Base-by-base conservation (phyloP, 2,113 vertebrate genomes). In the Uropsilus gracilis region DNA sequence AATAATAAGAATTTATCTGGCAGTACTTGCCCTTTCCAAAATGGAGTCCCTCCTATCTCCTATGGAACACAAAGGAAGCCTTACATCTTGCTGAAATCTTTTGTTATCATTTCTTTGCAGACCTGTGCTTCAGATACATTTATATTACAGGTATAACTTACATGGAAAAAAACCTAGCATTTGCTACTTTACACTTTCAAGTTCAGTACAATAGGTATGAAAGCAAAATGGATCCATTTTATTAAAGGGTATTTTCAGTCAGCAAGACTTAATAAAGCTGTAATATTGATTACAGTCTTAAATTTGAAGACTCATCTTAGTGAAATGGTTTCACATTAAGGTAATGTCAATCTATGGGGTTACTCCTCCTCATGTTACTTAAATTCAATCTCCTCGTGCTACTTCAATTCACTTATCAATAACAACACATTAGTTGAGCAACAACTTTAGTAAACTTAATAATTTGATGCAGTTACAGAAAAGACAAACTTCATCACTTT, bases 1-100 rank as follows among this genome's bases (percentile, higher is more conserved):
- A 10, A 94, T 3, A 10, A 20, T 2, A 8, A 5, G 39, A 89
- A 96, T 95, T 96, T 95, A 82, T 69, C 80, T 3, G 72, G 28
- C 3, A 86, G 57, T 32, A 14, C 17, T 44, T 57, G 18, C 20
- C 37, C 80, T 95, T 86, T 93, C 71, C 46, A 96, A 93, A 96
- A 61, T 66, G 59, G 73, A 5, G 1, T 95, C 50, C 86, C 63
- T 22, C 5, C 20, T 68, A 22, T 32, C 17, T 94, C 91, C 69
- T 92, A 63, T 46, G 78, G 34, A 26, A 10, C 26, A 46, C 46
- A 63, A 66, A 6, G 88, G 61, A 81, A 73, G 37, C 83, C 46
- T 50, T 66, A 5, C 10, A 63, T 50, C 77, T 80, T 68, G 76
- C 53, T 42, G 4, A 57, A 55, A 55, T 76, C 69, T 72, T 80